A percentile compares a stretch with the other conserved stretches of the same genome.
phyloP scores from a whole-genome alignment of 2,113 vertebrate species.

The Callithrix jacchus region DNA sequence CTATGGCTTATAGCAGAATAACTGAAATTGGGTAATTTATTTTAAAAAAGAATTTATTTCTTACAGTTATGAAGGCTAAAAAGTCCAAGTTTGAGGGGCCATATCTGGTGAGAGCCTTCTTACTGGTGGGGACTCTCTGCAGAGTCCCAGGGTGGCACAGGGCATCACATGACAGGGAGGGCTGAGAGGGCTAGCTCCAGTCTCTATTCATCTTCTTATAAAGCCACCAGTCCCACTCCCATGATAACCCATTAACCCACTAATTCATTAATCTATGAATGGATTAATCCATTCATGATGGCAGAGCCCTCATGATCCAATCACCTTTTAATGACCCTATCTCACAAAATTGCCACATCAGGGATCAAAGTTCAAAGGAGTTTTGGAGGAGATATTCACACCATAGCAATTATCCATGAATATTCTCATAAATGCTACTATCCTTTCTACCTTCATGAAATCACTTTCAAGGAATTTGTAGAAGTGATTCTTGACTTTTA shows the following conservation, averaged over 20 bases:
- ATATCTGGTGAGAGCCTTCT: background rate
- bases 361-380: background rate
- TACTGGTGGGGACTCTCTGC: background rate
- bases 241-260: background rate
- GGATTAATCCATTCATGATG: background rate
- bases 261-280: background rate
- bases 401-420: background rate
- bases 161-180: background rate
- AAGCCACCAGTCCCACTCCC: background rate
- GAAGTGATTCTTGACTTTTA: background rate
- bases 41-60: background rate
- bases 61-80: background rate
- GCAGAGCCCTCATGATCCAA: background rate
- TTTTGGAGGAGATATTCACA: background rate
- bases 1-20: background rate
- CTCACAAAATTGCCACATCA: background rate
- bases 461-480: background rate
- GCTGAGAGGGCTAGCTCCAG: background rate
- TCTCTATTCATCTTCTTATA: background rate
- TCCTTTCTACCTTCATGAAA: background rate
- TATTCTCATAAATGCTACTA: background rate
- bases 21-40: background rate
- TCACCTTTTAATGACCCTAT: background rate
- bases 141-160: background rate
- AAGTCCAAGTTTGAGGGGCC: background rate